phyloP scores from a whole-genome alignment of 2,888 invertebrate species.

The Ennomos erosarius region DNA sequence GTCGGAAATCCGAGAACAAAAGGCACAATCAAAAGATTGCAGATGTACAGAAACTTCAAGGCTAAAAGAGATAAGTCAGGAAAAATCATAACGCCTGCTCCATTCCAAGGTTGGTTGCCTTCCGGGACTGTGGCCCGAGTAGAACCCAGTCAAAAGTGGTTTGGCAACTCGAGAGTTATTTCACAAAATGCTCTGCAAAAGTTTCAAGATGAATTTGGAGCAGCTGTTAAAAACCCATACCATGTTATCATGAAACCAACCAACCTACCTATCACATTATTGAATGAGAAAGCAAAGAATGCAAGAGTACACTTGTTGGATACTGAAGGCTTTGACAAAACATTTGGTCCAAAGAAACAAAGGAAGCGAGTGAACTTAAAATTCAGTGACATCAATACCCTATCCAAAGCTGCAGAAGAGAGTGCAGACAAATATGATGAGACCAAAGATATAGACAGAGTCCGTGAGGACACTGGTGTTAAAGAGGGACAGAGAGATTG shows the following conservation, averaged over 20 bases:
- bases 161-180: constrained; percentile 98
- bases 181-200: constrained; percentile 95
- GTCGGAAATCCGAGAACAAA: constrained; percentile 94
- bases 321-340: constrained; percentile 96
- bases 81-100: constrained; percentile 97
- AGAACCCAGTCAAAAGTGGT: constrained; percentile 99
- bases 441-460: constrained; percentile 93
- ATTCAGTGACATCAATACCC: constrained; percentile 90
- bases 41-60: constrained; percentile 99
- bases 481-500: constrained; percentile 94
- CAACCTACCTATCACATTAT: constrained; percentile 95
- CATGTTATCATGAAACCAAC: constrained; percentile 99
- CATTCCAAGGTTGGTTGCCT: constrained; percentile 95
- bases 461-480: constrained; percentile 92
- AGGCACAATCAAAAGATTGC: constrained; percentile 97
- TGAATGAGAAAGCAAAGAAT: constrained; percentile 96
- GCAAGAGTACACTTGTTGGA: constrained; percentile 97
- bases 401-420: constrained; percentile 90
- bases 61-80: constrained; percentile 95
- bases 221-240: constrained; percentile 97
- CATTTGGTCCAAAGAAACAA: constrained; percentile 97
- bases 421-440: constrained; percentile 91
- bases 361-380: constrained; percentile 95
- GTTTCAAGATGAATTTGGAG: constrained; percentile 97
- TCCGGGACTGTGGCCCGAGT: constrained; percentile 97